A percentile compares a stretch with the other conserved stretches of the same genome.
Evolutionary conservation across 2,888 invertebrate species (phyloP).

Genomic region (Eustalomyia histrio): DNA sequence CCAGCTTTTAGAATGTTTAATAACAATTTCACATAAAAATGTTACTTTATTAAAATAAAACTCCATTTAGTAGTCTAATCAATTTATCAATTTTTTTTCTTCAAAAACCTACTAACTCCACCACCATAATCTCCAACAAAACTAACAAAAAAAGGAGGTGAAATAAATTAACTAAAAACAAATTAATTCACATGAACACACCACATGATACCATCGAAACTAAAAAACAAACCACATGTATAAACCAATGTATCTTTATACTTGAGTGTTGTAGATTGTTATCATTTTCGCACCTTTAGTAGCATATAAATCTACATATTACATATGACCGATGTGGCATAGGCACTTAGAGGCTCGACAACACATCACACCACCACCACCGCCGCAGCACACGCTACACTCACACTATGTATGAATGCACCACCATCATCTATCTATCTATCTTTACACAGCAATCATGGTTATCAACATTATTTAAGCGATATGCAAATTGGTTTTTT

Average conservation of each 20-base stretch:
- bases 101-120: too few relatives aligned
- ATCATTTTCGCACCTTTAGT: slow-evolving; percentile 68
- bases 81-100: too few relatives aligned
- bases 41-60: too few relatives aligned
- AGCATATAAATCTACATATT: slow-evolving; percentile 67
- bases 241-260: slow-evolving; percentile 56
- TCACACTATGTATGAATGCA: not conserved
- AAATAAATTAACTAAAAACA: slow-evolving; percentile 66
- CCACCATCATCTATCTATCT: slow-evolving; percentile 35
- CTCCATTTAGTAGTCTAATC: too few relatives aligned
- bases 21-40: too few relatives aligned
- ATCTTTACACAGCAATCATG: slow-evolving; percentile 56
- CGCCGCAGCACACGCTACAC: slow-evolving; percentile 1
- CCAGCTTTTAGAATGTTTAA: too few relatives aligned
- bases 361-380: slow-evolving; percentile 14
- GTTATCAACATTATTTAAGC: slow-evolving; percentile 65
- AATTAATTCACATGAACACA: slow-evolving; percentile 63
- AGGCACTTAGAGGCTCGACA: slow-evolving; percentile 39
- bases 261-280: slow-evolving; percentile 65
- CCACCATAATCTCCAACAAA: too few relatives aligned
- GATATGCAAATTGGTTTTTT: slow-evolving; percentile 66
- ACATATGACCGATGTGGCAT: slow-evolving; percentile 63
- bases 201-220: slow-evolving; percentile 54
- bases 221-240: slow-evolving; percentile 30
- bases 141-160: slow-evolving; percentile 22